A percentile compares a stretch with the other conserved stretches of the same genome.
phyloP scores from a whole-genome alignment of 2,888 invertebrate genomes.

The Xanthia icteritia region DNA sequence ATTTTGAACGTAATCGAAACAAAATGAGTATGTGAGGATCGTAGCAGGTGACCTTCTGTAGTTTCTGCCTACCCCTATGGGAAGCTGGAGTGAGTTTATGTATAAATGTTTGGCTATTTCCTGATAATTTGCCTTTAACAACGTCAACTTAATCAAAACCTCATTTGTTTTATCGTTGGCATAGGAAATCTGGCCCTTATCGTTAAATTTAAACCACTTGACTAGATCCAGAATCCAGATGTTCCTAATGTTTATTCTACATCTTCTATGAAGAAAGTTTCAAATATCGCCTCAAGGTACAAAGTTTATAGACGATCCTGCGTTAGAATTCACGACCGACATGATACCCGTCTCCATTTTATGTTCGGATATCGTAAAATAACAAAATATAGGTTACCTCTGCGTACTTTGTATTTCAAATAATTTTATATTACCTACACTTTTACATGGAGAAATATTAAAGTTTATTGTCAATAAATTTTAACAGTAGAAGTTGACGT shows the following conservation, averaged over 20 bases:
- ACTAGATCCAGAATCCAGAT: slow-evolving; percentile 30
- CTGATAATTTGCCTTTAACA: background rate
- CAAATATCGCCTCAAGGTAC: slow-evolving; percentile 53
- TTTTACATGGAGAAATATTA: slow-evolving; percentile 40
- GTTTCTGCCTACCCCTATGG: background rate
- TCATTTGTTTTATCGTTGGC: background rate
- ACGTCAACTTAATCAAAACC: background rate
- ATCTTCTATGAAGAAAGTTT: slow-evolving; percentile 51
- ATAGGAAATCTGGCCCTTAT: background rate
- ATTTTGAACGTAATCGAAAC: background rate
- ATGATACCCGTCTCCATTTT: slow-evolving; percentile 68
- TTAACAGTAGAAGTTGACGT: slow-evolving; percentile 40
- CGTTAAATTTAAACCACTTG: slow-evolving; percentile 13
- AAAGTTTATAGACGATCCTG: slow-evolving; percentile 70
- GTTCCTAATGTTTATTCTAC: slow-evolving; percentile 35
- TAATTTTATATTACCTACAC: slow-evolving; percentile 48
- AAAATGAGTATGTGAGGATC: background rate
- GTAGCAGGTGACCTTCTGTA: background rate
- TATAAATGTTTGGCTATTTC: too few relatives aligned
- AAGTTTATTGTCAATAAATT: slow-evolving; percentile 58
- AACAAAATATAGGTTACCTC: slow-evolving; percentile 63
- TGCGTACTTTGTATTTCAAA: slow-evolving; percentile 54
- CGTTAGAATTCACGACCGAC: slow-evolving; percentile 71
- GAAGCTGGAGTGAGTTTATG: too few relatives aligned
- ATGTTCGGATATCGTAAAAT: slow-evolving; percentile 66